Evolutionary conservation across 2,113 vertebrate species (phyloP).

Genomic region (Tyrannus savana): DNA sequence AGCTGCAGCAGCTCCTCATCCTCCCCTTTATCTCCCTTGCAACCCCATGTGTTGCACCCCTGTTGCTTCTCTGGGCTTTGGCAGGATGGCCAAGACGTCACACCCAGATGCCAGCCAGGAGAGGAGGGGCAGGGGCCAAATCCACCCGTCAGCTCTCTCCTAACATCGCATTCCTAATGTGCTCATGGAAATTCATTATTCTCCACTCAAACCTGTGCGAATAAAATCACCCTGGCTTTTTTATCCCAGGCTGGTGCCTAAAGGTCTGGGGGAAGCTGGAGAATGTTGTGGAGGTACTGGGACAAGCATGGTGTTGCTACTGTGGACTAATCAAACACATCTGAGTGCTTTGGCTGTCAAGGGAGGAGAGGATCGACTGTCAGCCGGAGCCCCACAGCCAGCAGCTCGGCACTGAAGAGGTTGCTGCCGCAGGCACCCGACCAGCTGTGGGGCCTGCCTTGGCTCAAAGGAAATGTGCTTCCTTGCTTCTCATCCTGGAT

Average conservation of each 20-base stretch:
- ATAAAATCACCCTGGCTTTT: not conserved
- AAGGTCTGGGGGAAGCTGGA: fast-evolving
- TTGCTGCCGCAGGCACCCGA: not conserved
- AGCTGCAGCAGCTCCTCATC: not conserved
- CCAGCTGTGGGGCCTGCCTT: not conserved
- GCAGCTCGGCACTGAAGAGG: fast-evolving
- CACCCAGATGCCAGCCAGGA: not conserved
- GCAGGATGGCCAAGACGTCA: not conserved
- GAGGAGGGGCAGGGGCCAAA: not conserved
- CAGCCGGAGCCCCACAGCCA: not conserved
- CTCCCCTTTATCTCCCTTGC: not conserved
- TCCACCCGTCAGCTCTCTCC: not conserved
- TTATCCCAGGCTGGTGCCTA: not conserved
- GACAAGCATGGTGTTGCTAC: not conserved
- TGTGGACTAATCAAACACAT: fast-evolving
- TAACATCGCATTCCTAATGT: fast-evolving
- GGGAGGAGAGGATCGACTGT: not conserved
- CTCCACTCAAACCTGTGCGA: not conserved
- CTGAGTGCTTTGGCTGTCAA: not conserved
- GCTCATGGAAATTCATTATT: not conserved
- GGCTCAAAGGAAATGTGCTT: not conserved
- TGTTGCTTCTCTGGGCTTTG: not conserved
- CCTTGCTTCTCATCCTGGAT: not conserved
- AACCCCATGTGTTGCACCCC: not conserved
- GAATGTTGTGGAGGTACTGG: not conserved